phyloP scores from a whole-genome alignment of 92 coral and sea anemone genomes.

The Actinostola sp. region DNA sequence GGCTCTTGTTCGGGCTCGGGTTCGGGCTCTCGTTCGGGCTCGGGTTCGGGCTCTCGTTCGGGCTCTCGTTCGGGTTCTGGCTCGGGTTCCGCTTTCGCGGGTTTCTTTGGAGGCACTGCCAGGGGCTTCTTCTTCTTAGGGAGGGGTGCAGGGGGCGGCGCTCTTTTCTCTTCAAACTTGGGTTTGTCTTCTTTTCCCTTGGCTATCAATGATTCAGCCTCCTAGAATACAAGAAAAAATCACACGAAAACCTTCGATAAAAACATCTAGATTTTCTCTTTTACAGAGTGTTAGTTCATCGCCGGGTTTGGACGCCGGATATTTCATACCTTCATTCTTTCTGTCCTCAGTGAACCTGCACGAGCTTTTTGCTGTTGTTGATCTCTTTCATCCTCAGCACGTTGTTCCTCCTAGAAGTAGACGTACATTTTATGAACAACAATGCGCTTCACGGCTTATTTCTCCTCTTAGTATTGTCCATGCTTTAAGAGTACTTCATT shows the following conservation, averaged over 20 bases:
- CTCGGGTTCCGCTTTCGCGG: conserved; percentile 39
- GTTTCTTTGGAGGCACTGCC: conserved; percentile 60
- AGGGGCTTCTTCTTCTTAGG: conserved; percentile 67
- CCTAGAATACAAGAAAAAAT: conserved; percentile 33
- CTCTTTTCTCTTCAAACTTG: conserved; percentile 58
- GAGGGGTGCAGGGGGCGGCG: conserved; percentile 74
- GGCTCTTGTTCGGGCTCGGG: conserved; percentile 70
- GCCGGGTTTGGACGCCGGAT: background rate
- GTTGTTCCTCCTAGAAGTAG: conserved; percentile 61
- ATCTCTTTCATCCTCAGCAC: conserved; percentile 67
- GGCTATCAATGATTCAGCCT: conserved; percentile 78
- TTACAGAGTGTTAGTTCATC: too few relatives aligned
- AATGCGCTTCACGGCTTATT: too few relatives aligned
- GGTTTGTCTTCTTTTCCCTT: conserved; percentile 84
- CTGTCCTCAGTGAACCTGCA: conserved; percentile 77
- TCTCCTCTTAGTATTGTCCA: too few relatives aligned
- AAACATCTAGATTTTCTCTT: too few relatives aligned
- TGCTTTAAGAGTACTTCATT: too few relatives aligned
- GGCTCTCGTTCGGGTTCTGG: conserved; percentile 70
- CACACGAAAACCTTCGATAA: too few relatives aligned
- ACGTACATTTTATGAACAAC: too few relatives aligned
- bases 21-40: conserved; percentile 71
- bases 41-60: conserved; percentile 72
- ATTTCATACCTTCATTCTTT: conserved; percentile 65
- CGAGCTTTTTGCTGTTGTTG: conserved; percentile 61